A percentile compares a stretch with the other conserved stretches of the same genome.
Evolutionary conservation across 2,888 invertebrate genomes (phyloP).

Genomic region (Pristionchus fissidentatus): DNA sequence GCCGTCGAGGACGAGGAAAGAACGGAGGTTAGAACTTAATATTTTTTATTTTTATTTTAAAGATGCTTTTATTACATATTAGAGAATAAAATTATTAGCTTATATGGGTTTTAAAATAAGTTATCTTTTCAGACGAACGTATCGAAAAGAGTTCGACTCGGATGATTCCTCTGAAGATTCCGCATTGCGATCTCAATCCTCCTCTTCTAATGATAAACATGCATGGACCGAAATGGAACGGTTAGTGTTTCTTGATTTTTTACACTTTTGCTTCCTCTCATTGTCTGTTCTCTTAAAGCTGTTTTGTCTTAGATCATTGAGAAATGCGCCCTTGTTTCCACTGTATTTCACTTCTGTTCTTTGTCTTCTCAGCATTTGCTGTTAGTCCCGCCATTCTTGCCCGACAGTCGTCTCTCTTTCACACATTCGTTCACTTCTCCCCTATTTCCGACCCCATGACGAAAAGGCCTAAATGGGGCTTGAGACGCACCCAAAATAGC

Average conservation of each 20-base stretch:
- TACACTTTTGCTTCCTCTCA: not conserved
- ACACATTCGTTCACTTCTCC: not conserved
- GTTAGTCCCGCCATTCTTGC: not conserved
- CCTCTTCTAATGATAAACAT: slow-evolving; percentile 26
- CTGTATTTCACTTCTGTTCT: not conserved
- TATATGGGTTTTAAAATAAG: too few species aligned
- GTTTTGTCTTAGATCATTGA: not conserved
- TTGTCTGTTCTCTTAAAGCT: not conserved
- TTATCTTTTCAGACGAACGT: slow-evolving; percentile 8
- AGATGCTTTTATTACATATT: not conserved
- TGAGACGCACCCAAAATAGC: not conserved
- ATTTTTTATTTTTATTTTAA: not conserved
- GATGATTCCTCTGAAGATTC: slow-evolving; percentile 46
- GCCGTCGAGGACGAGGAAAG: slow-evolving; percentile 19
- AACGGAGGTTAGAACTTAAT: not conserved
- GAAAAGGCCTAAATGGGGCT: not conserved
- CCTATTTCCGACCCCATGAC: not conserved
- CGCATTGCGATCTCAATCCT: slow-evolving; percentile 33
- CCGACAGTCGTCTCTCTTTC: not conserved
- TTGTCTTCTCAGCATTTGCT: not conserved
- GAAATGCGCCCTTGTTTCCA: not conserved
- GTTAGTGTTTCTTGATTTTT: not conserved
- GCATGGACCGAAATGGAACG: slow-evolving; percentile 10
- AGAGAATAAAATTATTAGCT: too few species aligned
- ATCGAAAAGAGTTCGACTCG: slow-evolving; percentile 28